phyloP scores from a whole-genome alignment of 23 tunicate genomes.

The Ciona savignyi region DNA sequence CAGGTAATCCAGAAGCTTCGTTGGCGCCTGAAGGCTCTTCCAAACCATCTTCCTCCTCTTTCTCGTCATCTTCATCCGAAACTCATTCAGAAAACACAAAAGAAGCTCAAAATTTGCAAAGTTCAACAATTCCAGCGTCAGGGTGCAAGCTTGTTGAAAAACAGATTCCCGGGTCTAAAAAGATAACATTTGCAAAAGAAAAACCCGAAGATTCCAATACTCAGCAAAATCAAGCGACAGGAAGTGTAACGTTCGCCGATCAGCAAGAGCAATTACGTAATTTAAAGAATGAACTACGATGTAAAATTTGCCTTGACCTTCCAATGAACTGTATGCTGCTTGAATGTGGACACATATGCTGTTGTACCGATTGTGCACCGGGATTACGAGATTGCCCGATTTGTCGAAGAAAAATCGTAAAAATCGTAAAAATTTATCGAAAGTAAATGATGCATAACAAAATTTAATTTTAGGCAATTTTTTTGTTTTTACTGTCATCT shows the following conservation, averaged over 20 bases:
- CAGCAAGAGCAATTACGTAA: not conserved
- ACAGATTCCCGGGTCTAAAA: not conserved
- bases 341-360: slow-evolving; percentile 58
- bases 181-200: not conserved
- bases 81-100: no score
- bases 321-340: slow-evolving; percentile 18
- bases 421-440: slow-evolving; percentile 38
- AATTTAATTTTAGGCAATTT: no score
- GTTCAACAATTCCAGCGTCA: no score
- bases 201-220: not conserved
- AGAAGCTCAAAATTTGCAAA: no score
- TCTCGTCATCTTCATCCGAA: no score
- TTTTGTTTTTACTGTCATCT: no score
- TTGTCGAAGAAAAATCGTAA: slow-evolving; percentile 23
- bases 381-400: slow-evolving; percentile 46
- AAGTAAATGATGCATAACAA: no score
- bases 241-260: not conserved
- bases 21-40: no score
- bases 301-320: slow-evolving; percentile 58
- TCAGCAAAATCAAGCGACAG: not conserved
- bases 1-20: no score
- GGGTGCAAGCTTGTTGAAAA: not conserved
- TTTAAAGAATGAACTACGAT: slow-evolving; percentile 19
- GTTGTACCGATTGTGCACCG: slow-evolving; percentile 37
- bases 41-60: no score